Conservation (phyloP, 1,140 invertebrate genomes). For the Rhynchophorus ferrugineus region DNA sequence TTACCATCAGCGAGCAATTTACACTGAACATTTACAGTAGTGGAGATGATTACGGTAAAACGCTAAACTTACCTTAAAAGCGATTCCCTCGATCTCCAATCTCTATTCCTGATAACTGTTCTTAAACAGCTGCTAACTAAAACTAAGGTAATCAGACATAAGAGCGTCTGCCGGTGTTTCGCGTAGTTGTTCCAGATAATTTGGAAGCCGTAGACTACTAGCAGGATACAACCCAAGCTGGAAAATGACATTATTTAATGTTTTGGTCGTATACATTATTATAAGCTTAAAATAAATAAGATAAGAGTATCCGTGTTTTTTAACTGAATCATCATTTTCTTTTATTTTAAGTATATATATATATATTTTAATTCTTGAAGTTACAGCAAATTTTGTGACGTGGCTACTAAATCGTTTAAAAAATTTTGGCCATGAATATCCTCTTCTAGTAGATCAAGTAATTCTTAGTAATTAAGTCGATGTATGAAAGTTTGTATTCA, state of each 20-base stretch:
- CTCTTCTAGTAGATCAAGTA: too few species aligned
- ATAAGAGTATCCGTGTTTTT: too few species aligned
- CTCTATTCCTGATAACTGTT: constrained; percentile 63
- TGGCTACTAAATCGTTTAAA: too few species aligned
- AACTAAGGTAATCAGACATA: constrained; percentile 49
- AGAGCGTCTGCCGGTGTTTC: constrained; percentile 42
- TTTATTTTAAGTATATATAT: too few species aligned
- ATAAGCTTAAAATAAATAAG: not conserved
- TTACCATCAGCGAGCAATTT: too few species aligned
- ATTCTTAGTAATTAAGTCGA: too few species aligned
- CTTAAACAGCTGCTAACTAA: constrained; percentile 54
- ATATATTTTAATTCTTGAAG: too few species aligned
- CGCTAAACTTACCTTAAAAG: constrained; percentile 62
- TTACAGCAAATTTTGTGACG: too few species aligned
- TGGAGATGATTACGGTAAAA: constrained; percentile 3
- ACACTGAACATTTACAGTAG: too few species aligned
- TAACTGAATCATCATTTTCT: too few species aligned
- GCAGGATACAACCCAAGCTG: constrained; percentile 60
- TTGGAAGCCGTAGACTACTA: constrained; percentile 56
- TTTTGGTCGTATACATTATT: not conserved
- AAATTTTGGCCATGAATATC: too few species aligned
- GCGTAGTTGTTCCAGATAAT: constrained; percentile 49
- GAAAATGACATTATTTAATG: constrained; percentile 25
- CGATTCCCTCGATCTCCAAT: constrained; percentile 72
- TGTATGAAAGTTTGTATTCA: too few species aligned